A percentile compares a stretch with the other conserved stretches of the same genome.
Evolutionary conservation across 2,113 vertebrate species (phyloP).

Genomic region (Globicephala melas): DNA sequence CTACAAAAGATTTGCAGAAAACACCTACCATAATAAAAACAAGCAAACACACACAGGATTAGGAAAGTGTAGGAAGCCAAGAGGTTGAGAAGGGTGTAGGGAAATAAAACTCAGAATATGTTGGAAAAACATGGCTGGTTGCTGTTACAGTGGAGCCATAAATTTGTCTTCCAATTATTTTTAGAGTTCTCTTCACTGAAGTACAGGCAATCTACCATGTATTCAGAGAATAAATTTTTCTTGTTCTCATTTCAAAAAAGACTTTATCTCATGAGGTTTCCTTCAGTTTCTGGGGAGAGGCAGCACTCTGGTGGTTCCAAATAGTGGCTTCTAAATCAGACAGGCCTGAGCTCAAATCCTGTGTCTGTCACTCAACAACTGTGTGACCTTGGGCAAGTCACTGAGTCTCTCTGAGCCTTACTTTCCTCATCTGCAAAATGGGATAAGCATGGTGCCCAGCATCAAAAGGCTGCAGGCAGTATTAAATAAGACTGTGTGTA

Average conservation of each 20-base stretch:
- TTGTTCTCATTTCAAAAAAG: not conserved
- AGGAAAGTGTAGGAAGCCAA: not conserved
- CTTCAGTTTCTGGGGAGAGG: not conserved
- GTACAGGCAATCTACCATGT: not conserved
- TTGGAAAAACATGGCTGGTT: not conserved
- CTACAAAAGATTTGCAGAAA: not conserved
- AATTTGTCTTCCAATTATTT: not conserved
- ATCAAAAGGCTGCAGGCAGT: not conserved
- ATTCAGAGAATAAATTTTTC: not conserved
- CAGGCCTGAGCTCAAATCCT: not conserved
- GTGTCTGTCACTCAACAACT: not conserved
- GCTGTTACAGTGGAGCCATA: not conserved
- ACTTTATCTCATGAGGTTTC: not conserved
- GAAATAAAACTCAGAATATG: not conserved
- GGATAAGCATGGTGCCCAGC: not conserved
- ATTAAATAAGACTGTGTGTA: not conserved
- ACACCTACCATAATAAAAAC: not conserved
- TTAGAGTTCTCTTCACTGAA: not conserved
- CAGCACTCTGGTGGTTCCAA: not conserved
- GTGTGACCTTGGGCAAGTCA: not conserved
- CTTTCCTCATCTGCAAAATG: not conserved
- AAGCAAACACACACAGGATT: not conserved
- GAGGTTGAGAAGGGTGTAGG: not conserved
- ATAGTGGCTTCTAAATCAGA: not conserved
- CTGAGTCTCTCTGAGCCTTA: not conserved